A percentile compares a stretch with the other conserved stretches of the same genome.
These are phyloP conservation scores for Ophion ventricosus DNA, from an alignment of 2,888 invertebrate species.

Conservation along the genomic window DNA sequence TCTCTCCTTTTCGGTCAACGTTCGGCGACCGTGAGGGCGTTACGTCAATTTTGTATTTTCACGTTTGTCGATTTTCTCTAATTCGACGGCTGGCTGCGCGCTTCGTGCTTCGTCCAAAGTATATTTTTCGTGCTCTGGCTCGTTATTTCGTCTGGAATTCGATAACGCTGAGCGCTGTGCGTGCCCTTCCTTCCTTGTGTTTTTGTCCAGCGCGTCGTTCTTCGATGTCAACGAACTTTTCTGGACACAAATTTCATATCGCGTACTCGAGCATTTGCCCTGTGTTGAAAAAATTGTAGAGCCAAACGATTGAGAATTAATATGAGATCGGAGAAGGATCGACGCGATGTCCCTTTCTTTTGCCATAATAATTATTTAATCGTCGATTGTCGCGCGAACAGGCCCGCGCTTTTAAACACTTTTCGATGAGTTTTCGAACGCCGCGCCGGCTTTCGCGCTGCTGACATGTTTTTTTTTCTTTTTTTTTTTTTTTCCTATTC, in stretches of 20 bases:
- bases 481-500: too few relatives aligned
- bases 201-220: slow-evolving; percentile 20
- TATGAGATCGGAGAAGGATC: neutral
- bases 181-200: neutral
- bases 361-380: neutral
- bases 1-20: slow-evolving; percentile 59
- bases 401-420: neutral
- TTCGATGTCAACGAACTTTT: neutral
- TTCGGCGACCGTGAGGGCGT: slow-evolving; percentile 35
- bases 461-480: slow-evolving; percentile 45
- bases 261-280: neutral
- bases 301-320: neutral
- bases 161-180: neutral
- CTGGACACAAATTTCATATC: neutral
- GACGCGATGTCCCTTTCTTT: neutral
- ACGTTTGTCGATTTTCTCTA: neutral
- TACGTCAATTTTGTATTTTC: slow-evolving; percentile 12
- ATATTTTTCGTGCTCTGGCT: neutral
- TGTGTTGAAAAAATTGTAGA: neutral
- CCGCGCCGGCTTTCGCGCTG: slow-evolving; percentile 2
- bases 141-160: neutral
- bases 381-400: neutral
- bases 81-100: neutral
- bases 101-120: neutral
- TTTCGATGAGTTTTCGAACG: slow-evolving; percentile 58